A percentile compares a stretch with the other conserved stretches of the same genome.
These are phyloP conservation scores for Autographa gamma DNA, from an alignment of 2,888 invertebrate species.

Conservation along the genomic window DNA sequence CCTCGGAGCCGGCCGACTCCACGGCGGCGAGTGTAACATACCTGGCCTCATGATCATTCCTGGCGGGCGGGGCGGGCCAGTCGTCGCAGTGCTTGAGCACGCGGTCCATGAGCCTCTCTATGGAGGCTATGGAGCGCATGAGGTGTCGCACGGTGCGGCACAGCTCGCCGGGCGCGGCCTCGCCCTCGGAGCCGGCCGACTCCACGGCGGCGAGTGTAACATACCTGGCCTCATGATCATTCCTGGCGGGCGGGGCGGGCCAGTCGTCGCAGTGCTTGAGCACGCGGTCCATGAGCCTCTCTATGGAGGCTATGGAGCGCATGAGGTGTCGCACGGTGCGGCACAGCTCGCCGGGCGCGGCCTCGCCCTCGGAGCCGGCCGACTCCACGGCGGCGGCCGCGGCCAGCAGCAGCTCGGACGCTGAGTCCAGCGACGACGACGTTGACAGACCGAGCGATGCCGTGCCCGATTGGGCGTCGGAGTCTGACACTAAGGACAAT, in stretches of 20 bases:
- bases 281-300: conserved; percentile 83
- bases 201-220: too few relatives aligned
- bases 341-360: conserved; percentile 70
- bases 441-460: conserved; percentile 72
- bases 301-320: conserved; percentile 83
- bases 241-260: conserved; percentile 59
- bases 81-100: conserved; percentile 80
- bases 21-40: too few relatives aligned
- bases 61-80: conserved; percentile 67
- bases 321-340: conserved; percentile 79
- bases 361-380: conserved; percentile 62
- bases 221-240: conserved; percentile 70
- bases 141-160: conserved; percentile 78
- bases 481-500: conserved; percentile 71
- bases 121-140: conserved; percentile 83
- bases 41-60: conserved; percentile 69
- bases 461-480: conserved; percentile 69
- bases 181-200: too few relatives aligned
- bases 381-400: conserved; percentile 74
- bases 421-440: conserved; percentile 74
- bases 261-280: conserved; percentile 80
- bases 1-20: too few relatives aligned
- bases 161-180: conserved; percentile 57
- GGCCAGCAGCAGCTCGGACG: conserved; percentile 73
- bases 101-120: conserved; percentile 83